Evolutionary conservation across 2,797 vertebrate species (phyloP), one percentile per base, ranked within the genome.

Genomic region (Sebastolobus alascanus): DNA sequence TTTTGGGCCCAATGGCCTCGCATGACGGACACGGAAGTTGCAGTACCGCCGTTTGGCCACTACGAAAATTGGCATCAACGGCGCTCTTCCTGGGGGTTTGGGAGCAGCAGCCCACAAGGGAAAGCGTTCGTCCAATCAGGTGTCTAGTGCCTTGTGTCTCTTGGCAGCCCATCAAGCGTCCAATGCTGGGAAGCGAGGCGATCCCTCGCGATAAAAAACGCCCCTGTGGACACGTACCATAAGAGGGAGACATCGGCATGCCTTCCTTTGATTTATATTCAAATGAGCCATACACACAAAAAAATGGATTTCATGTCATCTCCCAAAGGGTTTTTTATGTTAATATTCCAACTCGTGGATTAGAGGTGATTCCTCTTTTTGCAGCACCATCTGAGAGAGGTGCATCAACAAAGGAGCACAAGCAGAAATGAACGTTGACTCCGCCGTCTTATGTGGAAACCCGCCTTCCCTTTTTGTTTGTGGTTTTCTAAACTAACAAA

Each of bases 251-350:
- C 73, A 68, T 86, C 79, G 64, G 50, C 79, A 67, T 29, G 40
- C 67, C 38, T 67, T 67, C 22, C 61, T 84, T 79, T 89, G 80
- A 93, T 93, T 92, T 89, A 79, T 88, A 92, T 93, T 90, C 74
- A 90, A 89, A 93, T 89, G 82, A 89, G 89, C 55, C 58, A 13
- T 66, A 73, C 37, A 78, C 61, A 80, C 50, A 54, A 22, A 64
- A 61, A 82, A 92, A 93, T 77, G 58, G 73, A 88, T 90, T 92
- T 82, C 70, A 78, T 69, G 69, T 89, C 72, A 88, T 90, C 89
- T 86, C 75, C 76, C 80, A 37, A 70, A 50, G 84, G 83, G 31
- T 67, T 84, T 76, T 71, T 84, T 59, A 37, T 75, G 66, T 77
- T 79, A 85, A 85, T 89, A 79, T 88, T 84, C 54, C 63, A 76